phyloP scores from a whole-genome alignment of 2,797 vertebrate species.

The Aphelocoma californica region DNA sequence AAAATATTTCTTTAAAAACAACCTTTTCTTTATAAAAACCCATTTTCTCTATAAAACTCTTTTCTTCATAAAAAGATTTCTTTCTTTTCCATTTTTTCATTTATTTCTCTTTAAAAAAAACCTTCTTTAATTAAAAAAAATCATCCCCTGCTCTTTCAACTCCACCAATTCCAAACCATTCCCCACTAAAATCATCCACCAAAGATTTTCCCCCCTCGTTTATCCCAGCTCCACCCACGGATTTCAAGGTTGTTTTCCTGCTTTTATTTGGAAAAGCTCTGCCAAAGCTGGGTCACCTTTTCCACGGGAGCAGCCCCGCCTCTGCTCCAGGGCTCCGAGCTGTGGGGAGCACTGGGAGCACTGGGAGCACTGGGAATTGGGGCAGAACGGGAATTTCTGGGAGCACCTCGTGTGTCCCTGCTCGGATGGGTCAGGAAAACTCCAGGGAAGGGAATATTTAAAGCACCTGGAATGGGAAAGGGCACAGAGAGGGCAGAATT shows the following conservation, averaged over 20 bases:
- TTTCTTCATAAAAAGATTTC: background rate
- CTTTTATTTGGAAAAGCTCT: background rate
- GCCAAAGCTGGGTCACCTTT: background rate
- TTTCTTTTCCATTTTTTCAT: background rate
- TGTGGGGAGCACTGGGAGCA: background rate
- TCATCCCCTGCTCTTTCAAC: background rate
- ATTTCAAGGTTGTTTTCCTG: background rate
- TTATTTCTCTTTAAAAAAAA: background rate
- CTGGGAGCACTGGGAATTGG: background rate
- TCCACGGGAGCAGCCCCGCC: background rate
- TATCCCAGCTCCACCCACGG: background rate
- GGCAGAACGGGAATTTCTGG: background rate
- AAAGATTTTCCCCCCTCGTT: too few relatives aligned
- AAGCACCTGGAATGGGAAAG: background rate
- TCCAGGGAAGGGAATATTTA: background rate
- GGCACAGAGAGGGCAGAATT: background rate
- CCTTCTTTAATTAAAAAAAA: background rate
- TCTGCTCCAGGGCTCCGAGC: background rate
- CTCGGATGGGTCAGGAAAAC: background rate
- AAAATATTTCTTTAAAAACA: too few relatives aligned
- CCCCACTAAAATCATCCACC: too few relatives aligned
- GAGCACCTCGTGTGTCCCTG: background rate
- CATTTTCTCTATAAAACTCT: background rate
- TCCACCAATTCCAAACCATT: too few relatives aligned
- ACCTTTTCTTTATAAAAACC: too few relatives aligned